phyloP scores from a whole-genome alignment of 2,797 vertebrate genomes.

The Podargus strigoides region DNA sequence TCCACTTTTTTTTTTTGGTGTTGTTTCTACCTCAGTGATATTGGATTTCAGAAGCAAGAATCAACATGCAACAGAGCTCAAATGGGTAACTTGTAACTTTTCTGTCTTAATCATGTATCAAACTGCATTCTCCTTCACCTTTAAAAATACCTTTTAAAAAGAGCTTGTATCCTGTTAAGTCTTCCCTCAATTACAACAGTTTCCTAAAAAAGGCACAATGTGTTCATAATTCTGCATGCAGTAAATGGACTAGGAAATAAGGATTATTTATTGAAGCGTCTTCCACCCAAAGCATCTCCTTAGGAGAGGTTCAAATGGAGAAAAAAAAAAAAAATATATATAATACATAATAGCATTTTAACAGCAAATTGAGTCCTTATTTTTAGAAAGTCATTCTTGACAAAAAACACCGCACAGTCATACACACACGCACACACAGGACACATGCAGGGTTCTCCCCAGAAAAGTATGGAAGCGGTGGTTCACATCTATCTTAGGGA shows the following conservation, averaged over 20 bases:
- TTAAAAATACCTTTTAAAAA: slow-evolving; percentile 9
- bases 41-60: slow-evolving; percentile 22
- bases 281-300: slow-evolving; percentile 54
- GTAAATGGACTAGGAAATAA: slow-evolving; percentile 72
- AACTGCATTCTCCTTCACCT: neutral
- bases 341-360: slow-evolving; percentile 63
- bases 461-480: slow-evolving; percentile 58
- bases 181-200: slow-evolving; percentile 32
- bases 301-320: slow-evolving; percentile 66
- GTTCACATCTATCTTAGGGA: slow-evolving; percentile 65
- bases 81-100: neutral
- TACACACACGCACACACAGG: slow-evolving; percentile 40
- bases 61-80: slow-evolving; percentile 33
- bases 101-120: neutral
- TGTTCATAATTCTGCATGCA: slow-evolving; percentile 73
- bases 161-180: slow-evolving; percentile 46
- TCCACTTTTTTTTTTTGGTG: neutral
- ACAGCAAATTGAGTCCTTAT: slow-evolving; percentile 68
- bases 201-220: slow-evolving; percentile 73
- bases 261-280: slow-evolving; percentile 54
- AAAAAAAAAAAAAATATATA: neutral
- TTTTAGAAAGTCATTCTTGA: slow-evolving; percentile 70
- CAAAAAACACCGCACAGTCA: slow-evolving; percentile 67
- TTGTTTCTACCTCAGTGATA: neutral
- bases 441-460: slow-evolving; percentile 74